Evolutionary conservation across 2,113 vertebrate genomes (phyloP), one percentile per base, ranked within the genome.

Genomic region (Gasterosteus aculeatus): DNA sequence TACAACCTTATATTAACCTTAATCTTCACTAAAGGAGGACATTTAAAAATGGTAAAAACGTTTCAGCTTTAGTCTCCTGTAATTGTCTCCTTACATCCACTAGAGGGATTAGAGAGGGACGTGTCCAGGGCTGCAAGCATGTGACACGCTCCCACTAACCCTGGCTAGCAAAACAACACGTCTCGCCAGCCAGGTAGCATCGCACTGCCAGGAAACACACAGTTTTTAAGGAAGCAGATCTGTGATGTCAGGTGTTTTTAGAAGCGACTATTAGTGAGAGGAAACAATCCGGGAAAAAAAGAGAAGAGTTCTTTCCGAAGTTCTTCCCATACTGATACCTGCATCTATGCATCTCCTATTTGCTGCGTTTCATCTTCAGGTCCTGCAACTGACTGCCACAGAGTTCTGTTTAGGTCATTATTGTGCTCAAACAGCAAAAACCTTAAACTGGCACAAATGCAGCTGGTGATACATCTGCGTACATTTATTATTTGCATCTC

Each of bases 181-280:
- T 72, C 71, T 70, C 47, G 31, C 51, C 76, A 88, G 80, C 60
- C 79, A 84, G 64, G 67, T 54, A 63, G 61, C 72, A 54, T 75
- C 56, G 69, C 44, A 59, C 82, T n/a, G 91, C 90, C 91, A 93
- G 89, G 83, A 93, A 93, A 92, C 85, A 72, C 80, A 83, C 71
- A 77, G 71, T 80, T 91, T 91, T 89, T 91, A 89, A 90, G 93
- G 88, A 92, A 88, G 88, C 86, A 87, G 70, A 92, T 90, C 87
- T 87, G 83, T 85, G 82, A 93, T 91, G 83, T 73, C 59, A 41
- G 78, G 80, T 93, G 92, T 93, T 93, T 94, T 91, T 92, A 92
- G 93, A 86, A 86, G 75, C 67, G 56, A 60, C 72, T 82, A 89
- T 87, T 79, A 68, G 77, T 73, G 67, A 83, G 71, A 89, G 85